phyloP scores from a whole-genome alignment of 2,888 invertebrate genomes.

The Augiades crinisus region DNA sequence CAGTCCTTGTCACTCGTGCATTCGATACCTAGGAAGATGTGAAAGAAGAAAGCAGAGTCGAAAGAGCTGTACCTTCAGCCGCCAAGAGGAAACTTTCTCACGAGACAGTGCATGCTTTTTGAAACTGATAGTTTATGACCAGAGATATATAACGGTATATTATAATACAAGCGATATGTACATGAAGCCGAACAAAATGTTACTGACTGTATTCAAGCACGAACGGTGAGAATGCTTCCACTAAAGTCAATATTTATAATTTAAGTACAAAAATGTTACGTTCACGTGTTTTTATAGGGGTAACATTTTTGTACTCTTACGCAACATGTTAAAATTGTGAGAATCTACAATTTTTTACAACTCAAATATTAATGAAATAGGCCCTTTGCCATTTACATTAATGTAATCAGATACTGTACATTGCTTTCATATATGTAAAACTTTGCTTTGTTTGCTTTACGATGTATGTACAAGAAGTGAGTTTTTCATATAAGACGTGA shows the following conservation, averaged over 20 bases:
- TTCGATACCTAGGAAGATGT: slow-evolving; percentile 88
- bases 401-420: slow-evolving; percentile 18
- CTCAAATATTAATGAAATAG: not conserved
- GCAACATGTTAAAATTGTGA: slow-evolving; percentile 17
- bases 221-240: slow-evolving; percentile 83
- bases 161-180: slow-evolving; percentile 84
- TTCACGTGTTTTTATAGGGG: slow-evolving; percentile 28
- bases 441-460: no score
- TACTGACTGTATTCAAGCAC: slow-evolving; percentile 79
- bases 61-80: slow-evolving; percentile 92
- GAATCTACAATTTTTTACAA: slow-evolving; percentile 17
- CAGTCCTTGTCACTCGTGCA: slow-evolving; percentile 96
- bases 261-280: slow-evolving; percentile 46
- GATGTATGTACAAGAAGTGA: slow-evolving; percentile 21
- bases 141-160: slow-evolving; percentile 75
- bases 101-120: slow-evolving; percentile 86
- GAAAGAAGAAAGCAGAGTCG: slow-evolving; percentile 83
- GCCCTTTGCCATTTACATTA: slow-evolving; percentile 15
- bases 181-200: slow-evolving; percentile 81
- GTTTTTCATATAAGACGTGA: not conserved
- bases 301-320: slow-evolving; percentile 22
- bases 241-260: slow-evolving; percentile 50
- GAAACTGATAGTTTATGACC: slow-evolving; percentile 79
- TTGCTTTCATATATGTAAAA: no score
- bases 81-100: slow-evolving; percentile 93